Base-by-base conservation (phyloP, 2,888 invertebrate species). In the Oligia strigilis region DNA sequence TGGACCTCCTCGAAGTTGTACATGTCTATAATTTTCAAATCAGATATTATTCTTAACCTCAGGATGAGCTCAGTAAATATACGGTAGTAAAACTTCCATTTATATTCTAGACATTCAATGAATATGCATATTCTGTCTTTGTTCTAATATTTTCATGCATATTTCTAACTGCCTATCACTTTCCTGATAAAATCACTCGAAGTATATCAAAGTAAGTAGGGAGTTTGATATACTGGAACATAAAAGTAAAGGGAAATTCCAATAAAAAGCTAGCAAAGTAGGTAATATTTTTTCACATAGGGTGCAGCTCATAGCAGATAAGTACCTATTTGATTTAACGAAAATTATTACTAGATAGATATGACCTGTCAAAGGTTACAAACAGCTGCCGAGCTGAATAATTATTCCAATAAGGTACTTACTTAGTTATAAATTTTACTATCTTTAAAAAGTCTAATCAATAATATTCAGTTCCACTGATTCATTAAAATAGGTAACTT, bases 181-280 rank as follows among this genome's bases (percentile, higher is more conserved):
- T 70, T 74, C 29, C 29, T 55, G 64, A 71, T 77, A 70, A 86
- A 81, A 80, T 77, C 43, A 80, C 84, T 76, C n/a, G 55, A 74
- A 73, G 62, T 87, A 83, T 83, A 83, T 84, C 84, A 84, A 87
- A 84, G 58, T 83, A 73, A 72, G 80, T 62, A 75, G 43, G 52
- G 66, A 72, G 52, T 87, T 77, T 87, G 75, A 75, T 77, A 80
- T 75, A 80, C 76, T 87, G 19, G 69, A 75, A 58, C 67, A 75
- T 87, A 46, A 85, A 85, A 77, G 72, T 77, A 66, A 77, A 87
- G 87, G 64, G 13, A 84, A 74, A 65, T 80, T 69, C 62, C 74
- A 79, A 84, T 85, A 87, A 84, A 83, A 85, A 74, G 67, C 80
- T 76, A 74, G 49, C 46, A 75, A 80, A 46, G 74, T 46, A 40